These are phyloP conservation scores for Drosophila chauvacae DNA, from an alignment of 1,140 invertebrate species.

Conservation along the genomic window DNA sequence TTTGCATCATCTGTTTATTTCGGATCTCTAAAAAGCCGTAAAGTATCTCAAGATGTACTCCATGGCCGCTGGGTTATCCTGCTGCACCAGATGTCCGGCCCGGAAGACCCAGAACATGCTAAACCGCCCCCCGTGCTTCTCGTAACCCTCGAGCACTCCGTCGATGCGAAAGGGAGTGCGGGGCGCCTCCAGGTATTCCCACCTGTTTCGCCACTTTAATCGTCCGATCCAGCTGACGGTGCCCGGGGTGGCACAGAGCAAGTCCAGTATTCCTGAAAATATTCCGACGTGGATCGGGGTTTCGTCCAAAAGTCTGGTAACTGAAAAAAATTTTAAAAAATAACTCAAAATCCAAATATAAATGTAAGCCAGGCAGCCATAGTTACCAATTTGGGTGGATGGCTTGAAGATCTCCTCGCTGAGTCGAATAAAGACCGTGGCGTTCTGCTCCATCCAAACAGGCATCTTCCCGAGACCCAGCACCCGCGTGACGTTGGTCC, in stretches of 20 bases:
- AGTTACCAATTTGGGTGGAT: constrained; percentile 88
- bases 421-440: constrained; percentile 88
- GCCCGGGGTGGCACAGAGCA: constrained; percentile 90
- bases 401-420: constrained; percentile 93
- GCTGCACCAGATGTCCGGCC: constrained; percentile 87
- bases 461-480: constrained; percentile 87
- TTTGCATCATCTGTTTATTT: background rate
- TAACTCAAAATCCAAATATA: background rate
- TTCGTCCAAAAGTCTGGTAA: constrained; percentile 88
- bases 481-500: constrained; percentile 87
- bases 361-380: background rate
- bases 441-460: constrained; percentile 87
- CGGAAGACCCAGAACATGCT: constrained; percentile 90
- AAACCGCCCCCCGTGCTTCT: constrained; percentile 88
- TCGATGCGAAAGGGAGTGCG: constrained; percentile 86
- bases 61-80: constrained; percentile 80
- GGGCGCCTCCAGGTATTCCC: constrained; percentile 85
- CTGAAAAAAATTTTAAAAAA: constrained; percentile 60
- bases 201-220: constrained; percentile 87
- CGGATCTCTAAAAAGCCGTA: constrained; percentile 34
- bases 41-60: constrained; percentile 66
- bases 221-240: constrained; percentile 89
- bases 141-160: constrained; percentile 88
- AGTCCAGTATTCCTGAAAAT: constrained; percentile 86
- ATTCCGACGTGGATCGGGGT: constrained; percentile 85